phyloP scores from a whole-genome alignment of 2,888 invertebrate species.

The Tetheella fluctuosa region DNA sequence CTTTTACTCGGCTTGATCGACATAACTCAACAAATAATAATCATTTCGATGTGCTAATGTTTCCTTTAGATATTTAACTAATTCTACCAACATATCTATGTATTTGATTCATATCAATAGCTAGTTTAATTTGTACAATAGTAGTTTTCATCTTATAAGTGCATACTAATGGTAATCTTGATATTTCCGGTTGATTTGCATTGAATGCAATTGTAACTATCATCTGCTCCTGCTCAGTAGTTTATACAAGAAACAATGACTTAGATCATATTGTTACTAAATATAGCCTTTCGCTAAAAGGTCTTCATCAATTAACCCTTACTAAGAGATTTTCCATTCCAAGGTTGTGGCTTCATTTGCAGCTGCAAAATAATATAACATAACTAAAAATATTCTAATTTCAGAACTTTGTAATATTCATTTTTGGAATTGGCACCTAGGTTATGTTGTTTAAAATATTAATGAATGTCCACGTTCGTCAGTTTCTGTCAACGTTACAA shows the following conservation, averaged over 20 bases:
- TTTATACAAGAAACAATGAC: slow-evolving; percentile 37
- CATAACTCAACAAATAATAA: not conserved
- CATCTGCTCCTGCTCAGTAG: slow-evolving; percentile 37
- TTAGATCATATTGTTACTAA: slow-evolving; percentile 36
- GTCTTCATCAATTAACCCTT: not conserved
- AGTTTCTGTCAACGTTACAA: slow-evolving; percentile 5
- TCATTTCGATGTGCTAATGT: not conserved
- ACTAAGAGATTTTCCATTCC: not conserved
- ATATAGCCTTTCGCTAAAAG: slow-evolving; percentile 31
- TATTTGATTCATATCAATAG: not conserved
- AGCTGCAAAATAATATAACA: not conserved
- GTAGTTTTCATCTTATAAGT: slow-evolving; percentile 23
- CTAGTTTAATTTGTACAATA: not conserved
- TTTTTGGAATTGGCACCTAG: slow-evolving; percentile 7
- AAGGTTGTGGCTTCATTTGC: not conserved
- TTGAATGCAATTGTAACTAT: slow-evolving; percentile 58
- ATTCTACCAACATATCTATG: not conserved
- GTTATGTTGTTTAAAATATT: not conserved
- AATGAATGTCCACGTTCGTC: not conserved
- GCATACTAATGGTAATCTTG: slow-evolving; percentile 33
- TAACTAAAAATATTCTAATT: not conserved
- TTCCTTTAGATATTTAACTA: too few relatives aligned
- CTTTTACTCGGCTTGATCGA: not conserved
- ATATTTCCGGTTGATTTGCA: slow-evolving; percentile 68
- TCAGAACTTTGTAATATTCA: not conserved